Percentiles rank a stretch among this genome's conserved stretches.
These are phyloP conservation scores for Neodontobutis hainanensis DNA, from an alignment of 2,113 vertebrate species.

Conservation along the genomic window DNA sequence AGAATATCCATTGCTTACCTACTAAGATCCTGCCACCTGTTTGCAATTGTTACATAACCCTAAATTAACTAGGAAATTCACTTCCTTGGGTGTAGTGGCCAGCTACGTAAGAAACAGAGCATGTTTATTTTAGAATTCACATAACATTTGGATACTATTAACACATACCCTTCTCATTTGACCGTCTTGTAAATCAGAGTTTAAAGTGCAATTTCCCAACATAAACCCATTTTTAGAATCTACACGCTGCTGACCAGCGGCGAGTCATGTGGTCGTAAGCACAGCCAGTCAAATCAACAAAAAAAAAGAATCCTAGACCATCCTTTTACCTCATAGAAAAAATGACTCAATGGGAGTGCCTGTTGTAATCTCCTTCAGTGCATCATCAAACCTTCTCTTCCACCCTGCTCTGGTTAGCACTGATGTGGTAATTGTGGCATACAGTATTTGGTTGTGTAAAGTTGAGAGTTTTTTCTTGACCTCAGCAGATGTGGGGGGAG, in stretches of 20 bases:
- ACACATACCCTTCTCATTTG: no score
- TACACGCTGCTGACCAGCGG: not conserved
- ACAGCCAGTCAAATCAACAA: slow-evolving; percentile 39
- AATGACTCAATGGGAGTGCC: slow-evolving; percentile 62
- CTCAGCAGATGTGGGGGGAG: slow-evolving; percentile 23
- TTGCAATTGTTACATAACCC: no score
- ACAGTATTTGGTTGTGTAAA: not conserved
- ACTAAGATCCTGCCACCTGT: no score
- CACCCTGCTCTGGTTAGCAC: not conserved
- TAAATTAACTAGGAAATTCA: no score
- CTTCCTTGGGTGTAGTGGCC: no score
- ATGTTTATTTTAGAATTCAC: no score
- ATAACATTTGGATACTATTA: no score
- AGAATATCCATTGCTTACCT: no score
- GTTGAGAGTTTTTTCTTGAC: not conserved
- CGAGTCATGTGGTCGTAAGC: not conserved
- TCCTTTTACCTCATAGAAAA: not conserved
- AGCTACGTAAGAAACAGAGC: no score
- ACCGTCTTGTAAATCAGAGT: no score
- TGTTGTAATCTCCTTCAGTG: not conserved
- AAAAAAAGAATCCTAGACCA: not conserved
- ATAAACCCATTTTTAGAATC: slow-evolving; percentile 30
- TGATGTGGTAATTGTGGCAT: slow-evolving; percentile 2
- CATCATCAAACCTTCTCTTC: not conserved
- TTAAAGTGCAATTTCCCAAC: not conserved